A percentile compares a stretch with the other conserved stretches of the same genome.
Conservation (phyloP, 2,113 vertebrate genomes). For the Perca fluviatilis region DNA sequence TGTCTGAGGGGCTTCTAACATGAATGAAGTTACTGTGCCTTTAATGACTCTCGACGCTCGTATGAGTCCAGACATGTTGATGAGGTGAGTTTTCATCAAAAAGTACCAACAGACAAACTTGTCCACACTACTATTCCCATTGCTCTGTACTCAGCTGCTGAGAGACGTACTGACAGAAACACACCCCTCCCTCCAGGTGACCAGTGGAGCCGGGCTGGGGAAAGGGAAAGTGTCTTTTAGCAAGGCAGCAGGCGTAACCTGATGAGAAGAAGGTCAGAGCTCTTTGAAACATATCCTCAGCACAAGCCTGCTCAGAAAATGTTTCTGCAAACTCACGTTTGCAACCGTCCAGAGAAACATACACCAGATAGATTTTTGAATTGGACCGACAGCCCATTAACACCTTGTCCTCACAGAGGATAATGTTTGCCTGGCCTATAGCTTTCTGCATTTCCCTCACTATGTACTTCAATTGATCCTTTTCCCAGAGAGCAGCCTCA, state of each 20-base stretch:
- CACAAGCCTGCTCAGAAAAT: conserved; percentile 36
- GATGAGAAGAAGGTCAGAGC: conserved; percentile 70
- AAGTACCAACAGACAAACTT: neutral
- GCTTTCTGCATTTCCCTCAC: conserved; percentile 50
- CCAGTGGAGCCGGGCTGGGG: conserved; percentile 14
- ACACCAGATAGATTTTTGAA: conserved; percentile 69
- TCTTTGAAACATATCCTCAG: conserved; percentile 60
- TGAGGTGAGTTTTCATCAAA: neutral
- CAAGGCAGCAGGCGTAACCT: conserved; percentile 72
- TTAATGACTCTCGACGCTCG: neutral
- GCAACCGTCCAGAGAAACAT: conserved; percentile 65
- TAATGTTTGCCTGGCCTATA: conserved; percentile 63
- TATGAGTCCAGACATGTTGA: neutral
- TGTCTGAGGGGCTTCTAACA: neutral
- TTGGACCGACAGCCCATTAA: conserved; percentile 64
- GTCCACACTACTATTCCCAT: conserved; percentile 15
- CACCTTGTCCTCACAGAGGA: conserved; percentile 63
- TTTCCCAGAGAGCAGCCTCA: neutral
- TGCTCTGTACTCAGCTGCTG: conserved; percentile 34
- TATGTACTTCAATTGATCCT: conserved; percentile 34
- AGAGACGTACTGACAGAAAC: conserved; percentile 78
- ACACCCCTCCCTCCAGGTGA: conserved; percentile 68
- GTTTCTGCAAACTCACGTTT: conserved; percentile 49
- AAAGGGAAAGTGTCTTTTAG: conserved; percentile 65
- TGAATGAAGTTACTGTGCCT: neutral